Evolutionary conservation across 35 echinoderm and acorn worm genomes (phyloP).

Genomic region (Eucidaris tribuloides): DNA sequence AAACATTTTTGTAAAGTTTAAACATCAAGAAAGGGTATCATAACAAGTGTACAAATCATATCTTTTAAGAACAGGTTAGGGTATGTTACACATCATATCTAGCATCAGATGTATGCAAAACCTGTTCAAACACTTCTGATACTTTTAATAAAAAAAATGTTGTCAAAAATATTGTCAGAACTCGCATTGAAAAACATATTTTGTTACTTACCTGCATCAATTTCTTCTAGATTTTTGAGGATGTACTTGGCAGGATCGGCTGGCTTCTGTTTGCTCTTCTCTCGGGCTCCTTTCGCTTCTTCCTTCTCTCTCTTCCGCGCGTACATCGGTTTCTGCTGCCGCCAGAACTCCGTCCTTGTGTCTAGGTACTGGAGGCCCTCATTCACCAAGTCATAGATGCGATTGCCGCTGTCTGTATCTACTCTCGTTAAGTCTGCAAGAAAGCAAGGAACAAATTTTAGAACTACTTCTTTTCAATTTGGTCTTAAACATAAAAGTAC

Average conservation of each 20-base stretch:
- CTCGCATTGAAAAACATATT: too few species aligned
- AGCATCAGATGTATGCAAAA: too few species aligned
- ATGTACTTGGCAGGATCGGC: constrained; percentile 91
- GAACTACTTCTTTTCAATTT: too few species aligned
- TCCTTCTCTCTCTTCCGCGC: constrained; percentile 88
- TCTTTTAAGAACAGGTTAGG: too few species aligned
- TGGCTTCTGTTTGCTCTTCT: constrained; percentile 61
- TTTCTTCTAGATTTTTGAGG: constrained; percentile 93
- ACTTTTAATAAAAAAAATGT: too few species aligned
- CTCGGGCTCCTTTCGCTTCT: constrained; percentile 56
- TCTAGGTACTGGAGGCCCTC: constrained; percentile 88
- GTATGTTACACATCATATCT: too few species aligned
- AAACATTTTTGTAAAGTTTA: too few species aligned
- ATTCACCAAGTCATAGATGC: constrained; percentile 84
- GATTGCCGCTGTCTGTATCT: constrained; percentile 90
- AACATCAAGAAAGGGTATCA: too few species aligned
- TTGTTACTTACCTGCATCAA: constrained; percentile 96
- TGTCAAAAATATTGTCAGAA: too few species aligned
- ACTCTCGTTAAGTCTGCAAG: constrained; percentile 66
- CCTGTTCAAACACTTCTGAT: too few species aligned
- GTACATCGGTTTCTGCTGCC: constrained; percentile 99
- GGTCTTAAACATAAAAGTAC: too few species aligned
- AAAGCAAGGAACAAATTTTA: not conserved
- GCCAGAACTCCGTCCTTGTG: constrained; percentile 96
- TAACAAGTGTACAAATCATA: too few species aligned